Evolutionary conservation across 2,888 invertebrate genomes (phyloP).

Genomic region (Ecliptopera silaceata): DNA sequence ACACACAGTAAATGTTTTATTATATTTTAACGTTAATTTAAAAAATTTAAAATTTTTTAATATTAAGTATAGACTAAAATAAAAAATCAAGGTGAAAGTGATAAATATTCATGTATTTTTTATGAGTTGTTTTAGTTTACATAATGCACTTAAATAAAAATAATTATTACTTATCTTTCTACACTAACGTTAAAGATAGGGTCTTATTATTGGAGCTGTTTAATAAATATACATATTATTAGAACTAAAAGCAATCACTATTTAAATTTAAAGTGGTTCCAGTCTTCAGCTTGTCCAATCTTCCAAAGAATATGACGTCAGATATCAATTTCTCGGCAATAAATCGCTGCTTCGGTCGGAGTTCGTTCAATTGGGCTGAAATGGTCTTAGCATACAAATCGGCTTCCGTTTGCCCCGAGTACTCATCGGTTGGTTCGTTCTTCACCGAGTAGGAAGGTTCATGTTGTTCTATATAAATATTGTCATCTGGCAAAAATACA

Average conservation of each 20-base stretch:
- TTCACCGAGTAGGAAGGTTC: slow-evolving; percentile 7
- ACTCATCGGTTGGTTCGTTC: slow-evolving; percentile 6
- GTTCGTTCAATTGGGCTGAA: slow-evolving; percentile 43
- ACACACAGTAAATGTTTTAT: too few species aligned
- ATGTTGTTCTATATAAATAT: slow-evolving; percentile 1
- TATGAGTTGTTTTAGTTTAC: too few species aligned
- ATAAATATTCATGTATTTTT: too few species aligned
- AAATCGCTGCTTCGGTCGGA: slow-evolving; percentile 42
- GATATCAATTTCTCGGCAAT: slow-evolving; percentile 56
- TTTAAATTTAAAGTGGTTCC: slow-evolving; percentile 26
- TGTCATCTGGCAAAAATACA: slow-evolving; percentile 7
- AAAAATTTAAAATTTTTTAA: too few species aligned
- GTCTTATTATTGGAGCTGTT: not conserved
- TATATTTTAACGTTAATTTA: too few species aligned
- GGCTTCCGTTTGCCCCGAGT: not conserved
- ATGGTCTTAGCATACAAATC: slow-evolving; percentile 39
- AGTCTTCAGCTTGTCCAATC: slow-evolving; percentile 43
- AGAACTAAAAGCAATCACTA: not conserved
- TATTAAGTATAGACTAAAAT: too few species aligned
- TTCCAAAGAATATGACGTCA: slow-evolving; percentile 48
- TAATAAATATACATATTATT: too few species aligned
- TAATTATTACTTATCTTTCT: too few species aligned
- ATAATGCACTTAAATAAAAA: too few species aligned
- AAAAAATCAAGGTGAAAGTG: too few species aligned
- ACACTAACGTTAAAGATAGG: too few species aligned